Evolutionary conservation across 2,888 invertebrate species (phyloP), one percentile per base, ranked within the genome.

Genomic region (Hoplodrina ambigua): DNA sequence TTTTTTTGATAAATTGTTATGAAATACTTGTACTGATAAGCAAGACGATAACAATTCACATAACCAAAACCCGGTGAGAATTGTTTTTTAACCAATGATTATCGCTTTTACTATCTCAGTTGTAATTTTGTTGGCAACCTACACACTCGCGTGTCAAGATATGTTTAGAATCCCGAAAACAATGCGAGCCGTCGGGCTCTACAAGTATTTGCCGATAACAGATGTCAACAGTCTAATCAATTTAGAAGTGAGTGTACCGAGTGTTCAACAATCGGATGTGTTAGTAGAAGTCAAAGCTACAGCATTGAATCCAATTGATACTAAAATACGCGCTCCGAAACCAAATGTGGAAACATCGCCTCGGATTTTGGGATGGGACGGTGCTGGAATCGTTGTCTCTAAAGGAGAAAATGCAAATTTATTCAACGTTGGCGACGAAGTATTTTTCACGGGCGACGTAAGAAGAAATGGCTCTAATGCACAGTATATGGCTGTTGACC

Each of bases 111-210:
- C 41, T 62, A 19, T 69, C 13, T 64, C 61, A 78, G 74, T 84
- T 19, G n/a, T 55, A 37, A 33, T 70, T 65, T 17, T 76, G 44
- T 30, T 61, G 17, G 49, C 70, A 56, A 53, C 46, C 17, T 50
- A n/a, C 8, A 57, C 76, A 53, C 67, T 75, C 67, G 75, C 64
- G 56, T 55, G 49, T 54, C 54, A 64, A 66, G 58, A 69, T 71
- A 72, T 85, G 82, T 72, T 83, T 52, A 81, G 65, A 68, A 78
- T 95, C 74, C 94, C 95, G 15, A 91, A 90, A 87, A 89, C 89
- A 20, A 95, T 95, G 94, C 92, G 90, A 80, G 95, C 94, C 15
- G 93, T 95, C 49, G 95, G 94, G 10, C 85, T 95, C 15, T 94
- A 91, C 67, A 93, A 94, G 87, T 94, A 95, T 81, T 87, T 95